These are phyloP conservation scores for Nymphalis polychloros DNA, from an alignment of 2,888 invertebrate species.

Conservation along the genomic window DNA sequence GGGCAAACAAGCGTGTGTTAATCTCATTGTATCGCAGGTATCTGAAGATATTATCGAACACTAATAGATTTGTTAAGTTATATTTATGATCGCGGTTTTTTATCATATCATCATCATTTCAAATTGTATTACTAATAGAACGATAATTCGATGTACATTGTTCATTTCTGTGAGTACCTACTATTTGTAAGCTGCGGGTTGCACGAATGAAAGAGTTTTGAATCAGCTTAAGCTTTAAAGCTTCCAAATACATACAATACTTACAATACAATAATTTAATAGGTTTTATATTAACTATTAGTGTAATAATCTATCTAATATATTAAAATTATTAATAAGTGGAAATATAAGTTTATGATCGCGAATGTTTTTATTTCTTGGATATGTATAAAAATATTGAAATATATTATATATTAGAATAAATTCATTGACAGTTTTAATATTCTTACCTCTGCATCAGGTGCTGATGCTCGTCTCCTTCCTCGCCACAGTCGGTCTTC, in stretches of 20 bases:
- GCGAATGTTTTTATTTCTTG: no score
- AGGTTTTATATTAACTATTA: no score
- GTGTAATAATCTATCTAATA: no score
- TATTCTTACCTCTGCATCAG: constrained; percentile 74
- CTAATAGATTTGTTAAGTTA: constrained; percentile 10
- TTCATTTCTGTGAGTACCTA: no score
- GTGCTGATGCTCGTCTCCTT: constrained; percentile 72
- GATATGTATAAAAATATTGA: background rate
- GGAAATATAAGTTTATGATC: no score
- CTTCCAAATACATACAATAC: no score
- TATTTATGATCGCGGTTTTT: constrained; percentile 1
- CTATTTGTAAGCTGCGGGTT: no score
- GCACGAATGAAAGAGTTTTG: no score
- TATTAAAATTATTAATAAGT: no score
- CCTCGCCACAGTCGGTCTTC: constrained; percentile 80
- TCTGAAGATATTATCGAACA: constrained; percentile 3
- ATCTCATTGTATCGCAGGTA: background rate
- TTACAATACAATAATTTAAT: no score
- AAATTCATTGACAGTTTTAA: background rate
- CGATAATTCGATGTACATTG: background rate
- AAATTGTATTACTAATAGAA: background rate
- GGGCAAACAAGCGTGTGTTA: background rate
- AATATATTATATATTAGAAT: background rate
- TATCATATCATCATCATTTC: constrained; percentile 1
- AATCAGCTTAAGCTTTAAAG: no score